Evolutionary conservation across 2,888 invertebrate species (phyloP).

Genomic region (Apamea crenata): DNA sequence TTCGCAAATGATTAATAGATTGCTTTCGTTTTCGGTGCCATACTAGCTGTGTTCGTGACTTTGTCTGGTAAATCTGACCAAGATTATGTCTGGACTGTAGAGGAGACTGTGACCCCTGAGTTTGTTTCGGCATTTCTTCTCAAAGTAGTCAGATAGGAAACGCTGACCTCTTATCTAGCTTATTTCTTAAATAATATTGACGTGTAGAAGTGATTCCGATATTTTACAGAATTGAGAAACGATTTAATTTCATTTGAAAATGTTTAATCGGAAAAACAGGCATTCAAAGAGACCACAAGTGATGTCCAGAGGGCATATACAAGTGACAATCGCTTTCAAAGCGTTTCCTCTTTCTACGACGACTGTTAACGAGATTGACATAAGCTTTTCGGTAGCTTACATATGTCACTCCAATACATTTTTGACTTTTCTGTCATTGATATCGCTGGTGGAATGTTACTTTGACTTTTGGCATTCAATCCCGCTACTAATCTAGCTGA

Average conservation of each 20-base stretch:
- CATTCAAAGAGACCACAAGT: neutral
- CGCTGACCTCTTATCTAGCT: neutral
- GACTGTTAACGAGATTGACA: neutral
- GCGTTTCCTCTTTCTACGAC: neutral
- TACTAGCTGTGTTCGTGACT: neutral
- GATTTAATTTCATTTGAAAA: no score
- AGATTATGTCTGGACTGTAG: neutral
- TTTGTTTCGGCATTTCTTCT: neutral
- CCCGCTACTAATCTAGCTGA: neutral
- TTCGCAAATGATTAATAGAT: constrained; percentile 64
- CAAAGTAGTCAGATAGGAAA: neutral
- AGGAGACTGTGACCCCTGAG: neutral
- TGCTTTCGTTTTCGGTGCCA: constrained; percentile 10
- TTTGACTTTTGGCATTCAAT: neutral
- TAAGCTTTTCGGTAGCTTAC: neutral
- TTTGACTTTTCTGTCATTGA: neutral
- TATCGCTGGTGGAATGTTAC: neutral
- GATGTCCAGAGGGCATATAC: neutral
- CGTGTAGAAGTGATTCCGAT: no score
- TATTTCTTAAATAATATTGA: neutral
- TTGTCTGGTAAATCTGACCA: neutral
- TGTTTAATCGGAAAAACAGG: no score
- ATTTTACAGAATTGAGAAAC: no score
- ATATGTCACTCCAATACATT: neutral
- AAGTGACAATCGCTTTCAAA: neutral